A percentile compares a stretch with the other conserved stretches of the same genome.
phyloP scores from a whole-genome alignment of 2,888 invertebrate genomes.

The Eristalis pertinax region DNA sequence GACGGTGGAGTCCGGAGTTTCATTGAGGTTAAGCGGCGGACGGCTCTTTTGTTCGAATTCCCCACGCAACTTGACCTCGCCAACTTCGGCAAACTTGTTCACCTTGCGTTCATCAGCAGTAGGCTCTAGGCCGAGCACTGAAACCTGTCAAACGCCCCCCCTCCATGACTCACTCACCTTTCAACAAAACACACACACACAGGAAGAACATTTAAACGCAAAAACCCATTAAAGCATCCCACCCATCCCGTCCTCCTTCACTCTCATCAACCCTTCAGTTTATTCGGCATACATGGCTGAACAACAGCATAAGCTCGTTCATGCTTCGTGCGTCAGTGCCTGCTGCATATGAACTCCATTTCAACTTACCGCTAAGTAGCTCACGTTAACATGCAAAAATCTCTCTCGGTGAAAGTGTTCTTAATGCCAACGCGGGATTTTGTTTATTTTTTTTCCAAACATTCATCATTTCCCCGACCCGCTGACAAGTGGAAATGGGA shows the following conservation, averaged over 20 bases:
- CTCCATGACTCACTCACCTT: neutral
- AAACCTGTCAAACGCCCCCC: neutral
- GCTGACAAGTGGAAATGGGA: constrained; percentile 49
- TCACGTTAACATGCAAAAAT: constrained; percentile 67
- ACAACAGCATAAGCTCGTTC: constrained; percentile 21
- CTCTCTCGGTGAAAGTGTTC: constrained; percentile 51
- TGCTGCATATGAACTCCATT: constrained; percentile 42
- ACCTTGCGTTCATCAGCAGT: too few species aligned
- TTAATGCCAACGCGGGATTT: neutral
- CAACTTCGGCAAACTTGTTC: too few species aligned
- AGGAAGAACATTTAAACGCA: neutral
- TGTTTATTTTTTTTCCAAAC: constrained; percentile 22
- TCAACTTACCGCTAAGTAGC: constrained; percentile 63
- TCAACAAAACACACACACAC: neutral
- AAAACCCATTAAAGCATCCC: neutral
- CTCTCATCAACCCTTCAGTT: constrained; percentile 17
- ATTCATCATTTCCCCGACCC: constrained; percentile 58
- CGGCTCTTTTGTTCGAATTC: too few species aligned
- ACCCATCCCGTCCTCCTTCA: neutral
- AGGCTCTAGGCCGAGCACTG: too few species aligned
- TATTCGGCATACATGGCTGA: neutral
- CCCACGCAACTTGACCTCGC: too few species aligned
- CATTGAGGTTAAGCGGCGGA: too few species aligned
- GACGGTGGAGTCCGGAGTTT: too few species aligned
- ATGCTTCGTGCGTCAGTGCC: constrained; percentile 30